Conservation (phyloP, 1,140 invertebrate species). For the Heliconius himera region DNA sequence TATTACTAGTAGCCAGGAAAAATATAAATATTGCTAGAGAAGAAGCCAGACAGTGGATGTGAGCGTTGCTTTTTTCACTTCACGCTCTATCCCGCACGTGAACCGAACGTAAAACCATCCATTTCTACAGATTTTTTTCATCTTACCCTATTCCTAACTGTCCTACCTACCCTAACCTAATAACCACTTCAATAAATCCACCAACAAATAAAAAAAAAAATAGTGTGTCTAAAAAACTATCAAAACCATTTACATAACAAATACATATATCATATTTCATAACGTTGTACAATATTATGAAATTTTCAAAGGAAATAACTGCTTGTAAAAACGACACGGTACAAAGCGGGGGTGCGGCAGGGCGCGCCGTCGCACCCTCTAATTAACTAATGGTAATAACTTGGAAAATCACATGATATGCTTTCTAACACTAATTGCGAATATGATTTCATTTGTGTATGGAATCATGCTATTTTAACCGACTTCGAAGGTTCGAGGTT, state of each 20-base stretch:
- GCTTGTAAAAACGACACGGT: slow-evolving; percentile 8
- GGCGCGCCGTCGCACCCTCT: slow-evolving; percentile 24
- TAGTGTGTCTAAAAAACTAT: not conserved
- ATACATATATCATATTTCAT: not conserved
- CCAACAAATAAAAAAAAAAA: not conserved
- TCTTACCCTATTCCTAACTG: too few relatives aligned
- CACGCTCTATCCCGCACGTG: too few relatives aligned
- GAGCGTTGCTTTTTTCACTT: too few relatives aligned
- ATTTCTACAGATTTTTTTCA: too few relatives aligned
- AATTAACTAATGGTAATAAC: slow-evolving; percentile 16
- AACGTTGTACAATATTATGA: not conserved
- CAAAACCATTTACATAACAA: not conserved
- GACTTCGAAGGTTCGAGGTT: too few relatives aligned
- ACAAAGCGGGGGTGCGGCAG: not conserved
- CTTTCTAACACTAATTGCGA: not conserved
- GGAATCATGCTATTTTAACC: not conserved
- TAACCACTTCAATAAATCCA: too few relatives aligned
- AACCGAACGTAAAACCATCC: too few relatives aligned
- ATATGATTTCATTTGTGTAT: slow-evolving; percentile 1
- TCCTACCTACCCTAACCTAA: too few relatives aligned
- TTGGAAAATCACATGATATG: slow-evolving; percentile 14
- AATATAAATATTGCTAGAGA: too few relatives aligned
- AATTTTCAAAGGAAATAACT: not conserved
- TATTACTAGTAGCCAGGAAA: too few relatives aligned
- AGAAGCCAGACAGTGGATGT: too few relatives aligned